Evolutionary conservation across 2,113 vertebrate genomes (phyloP).

Genomic region (Entosphenus tridentatus): DNA sequence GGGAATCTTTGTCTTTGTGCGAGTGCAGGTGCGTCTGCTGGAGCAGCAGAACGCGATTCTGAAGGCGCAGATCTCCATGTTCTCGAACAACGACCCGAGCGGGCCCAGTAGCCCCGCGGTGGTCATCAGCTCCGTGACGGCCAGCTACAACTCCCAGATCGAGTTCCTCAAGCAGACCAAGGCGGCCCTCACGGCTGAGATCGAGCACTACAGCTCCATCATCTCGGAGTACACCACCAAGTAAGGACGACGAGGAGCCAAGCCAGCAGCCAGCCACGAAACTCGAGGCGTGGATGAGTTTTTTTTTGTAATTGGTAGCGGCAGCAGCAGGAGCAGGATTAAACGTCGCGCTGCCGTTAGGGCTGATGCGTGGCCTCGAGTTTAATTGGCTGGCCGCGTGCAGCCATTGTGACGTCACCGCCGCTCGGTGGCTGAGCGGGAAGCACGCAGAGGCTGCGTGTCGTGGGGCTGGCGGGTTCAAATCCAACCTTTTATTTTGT

Average conservation of each 20-base stretch:
- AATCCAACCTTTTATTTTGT: no score
- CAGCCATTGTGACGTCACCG: no score
- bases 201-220: conserved; percentile 20
- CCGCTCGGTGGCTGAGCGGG: no score
- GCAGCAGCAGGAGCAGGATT: no score
- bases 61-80: conserved; percentile 22
- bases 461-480: no score
- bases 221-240: conserved; percentile 19
- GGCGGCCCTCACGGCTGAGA: conserved; percentile 19
- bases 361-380: no score
- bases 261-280: no score
- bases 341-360: no score
- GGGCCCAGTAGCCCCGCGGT: conserved; percentile 17
- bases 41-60: conserved; percentile 23
- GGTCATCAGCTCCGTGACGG: conserved; percentile 20
- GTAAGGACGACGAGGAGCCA: conserved; percentile 9
- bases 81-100: conserved; percentile 19
- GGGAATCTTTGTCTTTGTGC: not conserved
- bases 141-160: conserved; percentile 20
- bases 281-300: not conserved
- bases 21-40: conserved; percentile 17
- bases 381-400: no score
- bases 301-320: not conserved
- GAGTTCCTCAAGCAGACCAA: conserved; percentile 18
- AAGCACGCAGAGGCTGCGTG: no score